Base-by-base conservation (phyloP, 2,888 invertebrate genomes). In the Holacanthella duospinosa region DNA sequence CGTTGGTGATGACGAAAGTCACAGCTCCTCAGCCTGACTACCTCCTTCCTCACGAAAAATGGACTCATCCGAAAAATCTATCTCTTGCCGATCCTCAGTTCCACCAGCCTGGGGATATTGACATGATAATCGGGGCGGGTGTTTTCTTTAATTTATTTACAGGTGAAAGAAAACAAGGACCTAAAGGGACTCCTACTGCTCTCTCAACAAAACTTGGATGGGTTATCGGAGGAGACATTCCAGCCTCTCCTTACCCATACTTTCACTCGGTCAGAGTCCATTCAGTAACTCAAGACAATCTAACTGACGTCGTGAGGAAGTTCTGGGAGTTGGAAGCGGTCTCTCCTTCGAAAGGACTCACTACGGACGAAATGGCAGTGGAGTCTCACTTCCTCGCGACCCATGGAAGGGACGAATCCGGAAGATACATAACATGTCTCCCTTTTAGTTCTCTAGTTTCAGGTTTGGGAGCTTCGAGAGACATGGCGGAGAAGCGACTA, bases 251-350 rank as follows among this genome's bases (percentile, higher is more conserved):
- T n/a, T n/a, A n/a, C n/a, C n/a, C n/a, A n/a, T n/a, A n/a, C n/a
- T n/a, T n/a, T n/a, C n/a, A n/a, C n/a, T n/a, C n/a, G n/a, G n/a
- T n/a, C n/a, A n/a, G n/a, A n/a, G n/a, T n/a, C n/a, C n/a, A n/a
- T n/a, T n/a, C n/a, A n/a, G n/a, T n/a, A n/a, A n/a, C n/a, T n/a
- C n/a, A n/a, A n/a, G n/a, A n/a, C n/a, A n/a, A n/a, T n/a, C n/a
- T n/a, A n/a, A n/a, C n/a, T n/a, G 28, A 3, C 3, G 24, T 6
- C 26, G 21, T 63, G 16, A 2, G 16, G 26, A 29, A 36, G 29
- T 66, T 66, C 29, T 66, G 66, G 66, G 61, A 62, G 53, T 1
- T 62, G 3, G 66, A 66, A 24, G 43, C 59, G 9, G 24, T 55
- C 1, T 27, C 59, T 6, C 1, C 16, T 2, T 3, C 16, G 2